Percentiles rank a stretch among this genome's conserved stretches.
These are phyloP conservation scores for Chrysocyon brachyurus DNA, from an alignment of 2,797 vertebrate species.

Conservation along the genomic window DNA sequence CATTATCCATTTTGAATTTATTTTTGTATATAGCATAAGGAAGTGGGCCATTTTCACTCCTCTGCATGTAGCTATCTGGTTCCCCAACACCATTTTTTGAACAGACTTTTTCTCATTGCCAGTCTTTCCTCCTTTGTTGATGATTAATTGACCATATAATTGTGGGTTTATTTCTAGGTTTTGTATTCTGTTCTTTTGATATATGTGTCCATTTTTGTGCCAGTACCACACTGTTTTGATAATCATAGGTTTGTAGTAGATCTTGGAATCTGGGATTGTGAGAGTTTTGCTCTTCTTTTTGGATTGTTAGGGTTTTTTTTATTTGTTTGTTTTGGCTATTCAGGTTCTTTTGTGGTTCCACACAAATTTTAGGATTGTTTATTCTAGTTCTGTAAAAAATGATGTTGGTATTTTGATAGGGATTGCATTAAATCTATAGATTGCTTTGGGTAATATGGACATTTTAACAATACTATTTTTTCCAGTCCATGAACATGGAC, in stretches of 20 bases:
- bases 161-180: not conserved
- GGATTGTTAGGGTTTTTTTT: not conserved
- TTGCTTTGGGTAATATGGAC: not conserved
- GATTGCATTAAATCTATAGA: not conserved
- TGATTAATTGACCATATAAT: not conserved
- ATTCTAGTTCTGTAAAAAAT: too few species aligned
- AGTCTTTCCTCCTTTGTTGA: not conserved
- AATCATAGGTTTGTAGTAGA: not conserved
- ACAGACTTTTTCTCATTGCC: not conserved
- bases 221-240: not conserved
- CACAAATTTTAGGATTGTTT: not conserved
- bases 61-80: not conserved
- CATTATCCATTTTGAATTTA: not conserved
- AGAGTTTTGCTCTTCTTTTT: not conserved
- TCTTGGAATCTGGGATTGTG: not conserved
- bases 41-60: not conserved
- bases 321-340: not conserved
- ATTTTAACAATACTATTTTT: not conserved
- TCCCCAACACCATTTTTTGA: not conserved
- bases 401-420: too few species aligned
- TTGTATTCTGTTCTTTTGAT: not conserved
- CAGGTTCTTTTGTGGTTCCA: not conserved
- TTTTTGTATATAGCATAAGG: not conserved
- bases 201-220: not conserved
- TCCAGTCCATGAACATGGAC: not conserved